Conservation (phyloP, 1,140 invertebrate genomes). For the Drosophila biarmipes region DNA sequence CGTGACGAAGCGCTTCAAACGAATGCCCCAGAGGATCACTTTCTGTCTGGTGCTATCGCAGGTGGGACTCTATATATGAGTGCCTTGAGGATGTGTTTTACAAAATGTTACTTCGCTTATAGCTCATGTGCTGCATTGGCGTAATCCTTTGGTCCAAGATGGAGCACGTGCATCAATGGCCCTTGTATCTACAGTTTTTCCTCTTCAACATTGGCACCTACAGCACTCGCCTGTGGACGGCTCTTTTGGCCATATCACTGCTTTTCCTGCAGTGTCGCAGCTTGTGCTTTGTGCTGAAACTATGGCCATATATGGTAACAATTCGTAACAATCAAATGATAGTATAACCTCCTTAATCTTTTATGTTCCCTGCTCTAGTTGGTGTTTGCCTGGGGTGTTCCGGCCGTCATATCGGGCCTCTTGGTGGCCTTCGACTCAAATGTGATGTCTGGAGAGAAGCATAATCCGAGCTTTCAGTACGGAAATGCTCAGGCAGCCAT, state of each 20-base stretch:
- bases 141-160: conserved; percentile 89
- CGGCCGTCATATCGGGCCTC: conserved; percentile 86
- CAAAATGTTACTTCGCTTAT: conserved; percentile 34
- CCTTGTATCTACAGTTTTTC: conserved; percentile 89
- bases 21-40: conserved; percentile 93
- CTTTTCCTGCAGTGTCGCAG: conserved; percentile 93
- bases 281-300: conserved; percentile 90
- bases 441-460: conserved; percentile 85
- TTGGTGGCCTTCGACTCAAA: conserved; percentile 85
- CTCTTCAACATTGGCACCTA: conserved; percentile 91
- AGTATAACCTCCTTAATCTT: neutral
- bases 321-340: neutral
- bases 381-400: conserved; percentile 90
- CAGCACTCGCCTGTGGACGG: conserved; percentile 93
- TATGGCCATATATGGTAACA: conserved; percentile 86
- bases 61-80: conserved; percentile 65
- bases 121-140: conserved; percentile 88
- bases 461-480: conserved; percentile 93
- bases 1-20: conserved; percentile 90
- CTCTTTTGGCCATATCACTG: conserved; percentile 91
- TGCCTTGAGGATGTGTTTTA: neutral
- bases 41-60: conserved; percentile 92
- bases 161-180: conserved; percentile 85
- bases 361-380: conserved; percentile 85
- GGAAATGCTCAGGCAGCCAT: conserved; percentile 89